phyloP scores from a whole-genome alignment of 2,113 vertebrate genomes.

The Chrysochloris asiatica region DNA sequence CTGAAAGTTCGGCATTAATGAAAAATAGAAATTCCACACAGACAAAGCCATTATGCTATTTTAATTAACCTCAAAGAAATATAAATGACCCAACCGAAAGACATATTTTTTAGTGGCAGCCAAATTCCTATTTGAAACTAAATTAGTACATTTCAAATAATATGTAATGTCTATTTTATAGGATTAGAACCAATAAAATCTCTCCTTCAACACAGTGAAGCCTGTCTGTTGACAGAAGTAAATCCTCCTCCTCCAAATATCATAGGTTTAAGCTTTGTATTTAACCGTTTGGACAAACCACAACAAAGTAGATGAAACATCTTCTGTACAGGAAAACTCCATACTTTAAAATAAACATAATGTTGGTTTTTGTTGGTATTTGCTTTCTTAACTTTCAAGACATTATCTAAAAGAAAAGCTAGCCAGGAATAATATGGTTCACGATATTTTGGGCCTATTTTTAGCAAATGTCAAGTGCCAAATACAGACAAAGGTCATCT shows the following conservation, averaged over 20 bases:
- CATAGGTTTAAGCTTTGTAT: not conserved
- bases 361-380: not conserved
- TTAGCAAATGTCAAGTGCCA: not conserved
- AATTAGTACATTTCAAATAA: constrained; percentile 27
- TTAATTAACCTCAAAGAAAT: constrained; percentile 61
- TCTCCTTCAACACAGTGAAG: not conserved
- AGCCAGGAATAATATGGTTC: not conserved
- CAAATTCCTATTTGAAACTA: constrained; percentile 55
- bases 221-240: not conserved
- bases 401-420: not conserved
- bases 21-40: constrained; percentile 56
- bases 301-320: not conserved
- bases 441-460: not conserved
- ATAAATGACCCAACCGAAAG: constrained; percentile 17
- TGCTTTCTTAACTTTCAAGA: not conserved
- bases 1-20: constrained; percentile 43
- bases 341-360: not conserved
- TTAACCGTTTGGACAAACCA: not conserved
- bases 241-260: not conserved
- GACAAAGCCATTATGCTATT: constrained; percentile 45
- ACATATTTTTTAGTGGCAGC: not conserved
- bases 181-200: not conserved
- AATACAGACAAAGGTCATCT: not conserved
- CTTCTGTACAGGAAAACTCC: not conserved
- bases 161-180: not conserved